Percentiles rank a stretch among this genome's conserved stretches.
Evolutionary conservation across 1,140 invertebrate genomes (phyloP).

Genomic region (Drosophila ironensis): DNA sequence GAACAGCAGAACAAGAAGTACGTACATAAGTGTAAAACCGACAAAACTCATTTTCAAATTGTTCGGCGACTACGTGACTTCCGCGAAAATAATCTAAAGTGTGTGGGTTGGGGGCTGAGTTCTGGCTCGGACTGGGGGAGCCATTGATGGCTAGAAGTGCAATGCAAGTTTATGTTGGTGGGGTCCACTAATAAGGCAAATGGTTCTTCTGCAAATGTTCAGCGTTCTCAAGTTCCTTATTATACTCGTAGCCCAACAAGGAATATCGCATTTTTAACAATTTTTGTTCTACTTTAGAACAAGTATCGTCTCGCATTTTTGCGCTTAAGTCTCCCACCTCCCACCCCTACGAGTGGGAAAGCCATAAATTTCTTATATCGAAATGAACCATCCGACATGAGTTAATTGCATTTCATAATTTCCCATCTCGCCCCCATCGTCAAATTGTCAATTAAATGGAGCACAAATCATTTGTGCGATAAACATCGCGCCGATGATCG

Average conservation of each 20-base stretch:
- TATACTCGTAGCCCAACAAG: no score
- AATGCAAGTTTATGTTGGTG: not conserved
- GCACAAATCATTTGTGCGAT: constrained; percentile 47
- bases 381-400: constrained; percentile 22
- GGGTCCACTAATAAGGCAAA: constrained; percentile 37
- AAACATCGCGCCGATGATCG: constrained; percentile 19
- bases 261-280: not conserved
- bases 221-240: not conserved
- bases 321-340: not conserved
- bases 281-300: not conserved
- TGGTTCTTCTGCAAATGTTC: constrained; percentile 10
- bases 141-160: constrained; percentile 37
- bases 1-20: constrained; percentile 56
- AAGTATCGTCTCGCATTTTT: not conserved
- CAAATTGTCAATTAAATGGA: constrained; percentile 41
- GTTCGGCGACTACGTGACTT: constrained; percentile 72
- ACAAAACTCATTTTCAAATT: constrained; percentile 80
- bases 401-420: constrained; percentile 59
- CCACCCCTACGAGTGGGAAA: not conserved
- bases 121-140: no score
- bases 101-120: constrained; percentile 2
- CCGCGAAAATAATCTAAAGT: constrained; percentile 67
- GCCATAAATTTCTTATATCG: constrained; percentile 33
- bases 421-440: constrained; percentile 12
- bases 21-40: constrained; percentile 63